Evolutionary conservation across 2,113 vertebrate genomes (phyloP).

Genomic region (Perca schrenkii): DNA sequence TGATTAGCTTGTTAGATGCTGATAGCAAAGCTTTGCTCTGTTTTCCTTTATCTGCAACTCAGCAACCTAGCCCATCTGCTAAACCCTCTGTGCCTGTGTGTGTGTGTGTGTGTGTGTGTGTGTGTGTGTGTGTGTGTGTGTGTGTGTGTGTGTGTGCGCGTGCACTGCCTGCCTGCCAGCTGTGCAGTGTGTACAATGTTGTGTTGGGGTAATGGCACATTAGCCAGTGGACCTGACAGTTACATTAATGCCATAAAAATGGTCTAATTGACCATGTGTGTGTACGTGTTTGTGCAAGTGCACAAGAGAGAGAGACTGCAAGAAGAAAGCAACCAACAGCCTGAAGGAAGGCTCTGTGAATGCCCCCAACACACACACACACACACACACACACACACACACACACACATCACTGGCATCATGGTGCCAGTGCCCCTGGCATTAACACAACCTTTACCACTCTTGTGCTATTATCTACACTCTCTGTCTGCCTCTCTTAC

Average conservation of each 20-base stretch:
- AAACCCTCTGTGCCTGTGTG: slow-evolving; percentile 53
- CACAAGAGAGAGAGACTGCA: not conserved
- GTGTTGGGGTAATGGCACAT: slow-evolving; percentile 40
- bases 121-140: not conserved
- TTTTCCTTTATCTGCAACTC: slow-evolving; percentile 77
- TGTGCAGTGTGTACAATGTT: slow-evolving; percentile 47
- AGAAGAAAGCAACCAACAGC: slow-evolving; percentile 18
- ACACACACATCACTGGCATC: slow-evolving; percentile 45
- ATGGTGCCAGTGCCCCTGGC: slow-evolving; percentile 66
- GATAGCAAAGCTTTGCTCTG: slow-evolving; percentile 70
- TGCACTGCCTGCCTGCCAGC: slow-evolving; percentile 38
- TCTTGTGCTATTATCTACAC: slow-evolving; percentile 52
- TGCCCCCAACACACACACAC: slow-evolving; percentile 31
- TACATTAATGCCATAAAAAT: slow-evolving; percentile 69
- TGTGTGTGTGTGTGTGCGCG: not conserved
- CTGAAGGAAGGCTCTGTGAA: slow-evolving; percentile 40
- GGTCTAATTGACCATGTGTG: slow-evolving; percentile 66
- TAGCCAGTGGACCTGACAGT: slow-evolving; percentile 67
- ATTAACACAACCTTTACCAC: slow-evolving; percentile 73
- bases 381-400: slow-evolving; percentile 22
- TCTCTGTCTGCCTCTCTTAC: slow-evolving; percentile 46
- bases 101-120: slow-evolving; percentile 20
- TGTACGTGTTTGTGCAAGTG: slow-evolving; percentile 5
- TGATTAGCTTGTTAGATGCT: slow-evolving; percentile 76
- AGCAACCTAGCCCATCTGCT: slow-evolving; percentile 70